These are phyloP conservation scores for Falco punctatus DNA, from an alignment of 2,113 vertebrate species.

Conservation along the genomic window DNA sequence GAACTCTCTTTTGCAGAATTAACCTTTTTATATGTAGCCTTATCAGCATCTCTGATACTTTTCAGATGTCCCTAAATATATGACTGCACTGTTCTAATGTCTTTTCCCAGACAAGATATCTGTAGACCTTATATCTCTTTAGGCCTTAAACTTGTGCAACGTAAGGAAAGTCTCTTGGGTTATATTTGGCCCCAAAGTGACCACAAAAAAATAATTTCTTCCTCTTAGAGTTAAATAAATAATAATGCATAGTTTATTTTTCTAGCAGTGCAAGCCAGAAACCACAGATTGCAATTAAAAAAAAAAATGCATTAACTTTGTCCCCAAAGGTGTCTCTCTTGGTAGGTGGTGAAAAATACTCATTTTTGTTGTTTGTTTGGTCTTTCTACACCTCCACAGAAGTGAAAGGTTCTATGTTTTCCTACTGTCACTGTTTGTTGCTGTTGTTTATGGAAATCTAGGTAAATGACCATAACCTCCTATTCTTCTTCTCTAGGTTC, in stretches of 20 bases:
- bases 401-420: not conserved
- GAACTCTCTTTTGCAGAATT: not conserved
- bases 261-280: not conserved
- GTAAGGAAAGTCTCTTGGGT: not conserved
- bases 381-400: not conserved
- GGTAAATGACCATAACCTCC: not conserved
- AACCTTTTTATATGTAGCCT: not conserved
- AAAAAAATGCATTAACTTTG: not conserved
- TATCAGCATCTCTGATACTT: not conserved
- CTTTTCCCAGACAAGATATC: not conserved
- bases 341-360: not conserved
- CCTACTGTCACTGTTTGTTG: not conserved
- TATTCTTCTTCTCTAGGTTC: not conserved
- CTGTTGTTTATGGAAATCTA: not conserved
- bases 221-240: not conserved
- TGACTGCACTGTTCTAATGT: not conserved
- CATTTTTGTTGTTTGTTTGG: not conserved
- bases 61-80: not conserved
- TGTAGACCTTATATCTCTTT: not conserved
- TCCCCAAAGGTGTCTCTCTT: not conserved
- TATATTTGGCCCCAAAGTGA: not conserved
- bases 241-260: not conserved
- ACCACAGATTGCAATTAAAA: not conserved
- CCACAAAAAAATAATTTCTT: not conserved
- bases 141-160: not conserved